Conservation (phyloP, 2,113 vertebrate species). For the Amphiprion percula region DNA sequence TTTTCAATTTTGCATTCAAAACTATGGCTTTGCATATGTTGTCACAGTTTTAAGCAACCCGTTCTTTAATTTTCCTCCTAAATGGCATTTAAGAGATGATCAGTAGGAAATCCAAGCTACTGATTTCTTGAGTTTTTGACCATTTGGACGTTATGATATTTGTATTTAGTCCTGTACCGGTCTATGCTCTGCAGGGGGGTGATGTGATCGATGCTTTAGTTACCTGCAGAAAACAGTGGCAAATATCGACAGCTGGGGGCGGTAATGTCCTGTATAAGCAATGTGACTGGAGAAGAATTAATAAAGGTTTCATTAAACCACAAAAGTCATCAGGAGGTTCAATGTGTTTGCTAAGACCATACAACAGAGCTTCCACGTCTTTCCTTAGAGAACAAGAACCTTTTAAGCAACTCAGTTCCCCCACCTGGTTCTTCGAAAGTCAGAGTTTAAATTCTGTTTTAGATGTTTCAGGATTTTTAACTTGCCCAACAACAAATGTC, state of each 20-base stretch:
- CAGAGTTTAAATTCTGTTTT: too few relatives aligned
- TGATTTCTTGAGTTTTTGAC: neutral
- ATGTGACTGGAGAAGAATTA: neutral
- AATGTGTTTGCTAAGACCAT: neutral
- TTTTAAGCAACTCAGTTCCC: neutral
- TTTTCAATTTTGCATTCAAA: constrained; percentile 8
- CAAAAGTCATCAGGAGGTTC: neutral
- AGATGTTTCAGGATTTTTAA: neutral
- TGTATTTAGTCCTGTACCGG: neutral
- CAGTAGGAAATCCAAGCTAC: neutral
- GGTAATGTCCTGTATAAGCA: neutral
- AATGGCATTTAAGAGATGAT: neutral
- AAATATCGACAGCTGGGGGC: neutral
- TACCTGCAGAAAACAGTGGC: constrained; percentile 18
- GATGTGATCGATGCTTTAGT: neutral
- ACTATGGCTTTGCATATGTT: neutral
- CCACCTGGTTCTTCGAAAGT: too few relatives aligned
- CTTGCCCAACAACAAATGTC: neutral
- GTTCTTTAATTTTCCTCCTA: neutral
- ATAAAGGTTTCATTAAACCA: neutral
- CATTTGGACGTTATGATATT: neutral
- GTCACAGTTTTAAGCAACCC: neutral
- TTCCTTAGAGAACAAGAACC: neutral
- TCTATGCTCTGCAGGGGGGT: neutral
- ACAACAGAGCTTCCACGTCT: neutral